phyloP scores from a whole-genome alignment of 1,140 invertebrate genomes.

The Mamestra configurata region DNA sequence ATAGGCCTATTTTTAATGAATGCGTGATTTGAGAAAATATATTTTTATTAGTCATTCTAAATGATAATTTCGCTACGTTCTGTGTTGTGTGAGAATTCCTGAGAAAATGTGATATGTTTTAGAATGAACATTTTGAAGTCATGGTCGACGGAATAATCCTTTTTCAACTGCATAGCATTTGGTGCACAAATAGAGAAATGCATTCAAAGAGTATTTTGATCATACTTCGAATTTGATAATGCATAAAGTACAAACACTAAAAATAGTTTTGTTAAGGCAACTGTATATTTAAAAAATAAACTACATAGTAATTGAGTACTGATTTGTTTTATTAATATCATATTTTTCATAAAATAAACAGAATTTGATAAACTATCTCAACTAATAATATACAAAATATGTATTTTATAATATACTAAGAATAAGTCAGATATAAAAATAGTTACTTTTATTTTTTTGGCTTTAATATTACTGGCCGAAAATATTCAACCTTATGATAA shows the following conservation, averaged over 20 bases:
- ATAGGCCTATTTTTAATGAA: slow-evolving; percentile 43
- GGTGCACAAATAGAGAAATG: slow-evolving; percentile 46
- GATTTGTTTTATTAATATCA: slow-evolving; percentile 55
- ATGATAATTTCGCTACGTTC: slow-evolving; percentile 25
- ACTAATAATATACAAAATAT: slow-evolving; percentile 30
- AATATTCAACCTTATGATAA: slow-evolving; percentile 1
- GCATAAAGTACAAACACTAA: slow-evolving; percentile 51
- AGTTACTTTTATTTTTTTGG: slow-evolving; percentile 44
- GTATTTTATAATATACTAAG: slow-evolving; percentile 11
- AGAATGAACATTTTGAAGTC: slow-evolving; percentile 40
- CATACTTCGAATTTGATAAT: slow-evolving; percentile 72
- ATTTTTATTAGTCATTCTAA: slow-evolving; percentile 16
- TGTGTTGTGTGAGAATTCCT: slow-evolving; percentile 32
- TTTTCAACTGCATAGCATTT: slow-evolving; percentile 25
- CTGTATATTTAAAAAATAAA: slow-evolving; percentile 40
- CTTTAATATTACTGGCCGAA: slow-evolving; percentile 35
- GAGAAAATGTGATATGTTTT: slow-evolving; percentile 46
- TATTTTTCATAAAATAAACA: slow-evolving; percentile 34
- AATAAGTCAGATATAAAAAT: slow-evolving; percentile 32
- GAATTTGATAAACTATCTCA: slow-evolving; percentile 6
- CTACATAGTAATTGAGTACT: slow-evolving; percentile 45
- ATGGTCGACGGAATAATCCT: slow-evolving; percentile 34
- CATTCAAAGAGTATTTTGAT: slow-evolving; percentile 71
- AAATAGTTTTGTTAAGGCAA: slow-evolving; percentile 31
- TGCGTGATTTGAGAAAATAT: slow-evolving; percentile 16